phyloP scores from a whole-genome alignment of 1,140 invertebrate species.

The Chymomyza costata region DNA sequence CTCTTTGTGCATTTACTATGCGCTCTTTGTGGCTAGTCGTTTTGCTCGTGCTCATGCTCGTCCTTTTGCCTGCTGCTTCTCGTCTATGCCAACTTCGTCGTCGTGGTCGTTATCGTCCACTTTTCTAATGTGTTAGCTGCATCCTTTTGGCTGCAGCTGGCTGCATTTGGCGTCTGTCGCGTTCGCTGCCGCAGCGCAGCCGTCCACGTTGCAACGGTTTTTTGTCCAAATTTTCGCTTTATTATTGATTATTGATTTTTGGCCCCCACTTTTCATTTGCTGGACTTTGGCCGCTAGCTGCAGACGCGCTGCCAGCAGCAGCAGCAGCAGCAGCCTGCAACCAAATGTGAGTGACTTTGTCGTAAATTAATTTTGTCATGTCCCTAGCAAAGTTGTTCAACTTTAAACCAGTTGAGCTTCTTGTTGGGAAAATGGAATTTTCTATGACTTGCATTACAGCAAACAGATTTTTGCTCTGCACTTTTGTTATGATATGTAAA shows the following conservation, averaged over 20 bases:
- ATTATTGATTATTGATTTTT: conserved; percentile 70
- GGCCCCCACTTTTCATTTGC: not conserved
- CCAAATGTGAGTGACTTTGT: too few relatives aligned
- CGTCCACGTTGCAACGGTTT: conserved; percentile 20
- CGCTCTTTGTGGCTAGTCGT: conserved; percentile 12
- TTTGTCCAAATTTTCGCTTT: conserved; percentile 44
- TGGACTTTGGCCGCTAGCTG: conserved; percentile 1
- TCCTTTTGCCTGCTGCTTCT: conserved; percentile 54
- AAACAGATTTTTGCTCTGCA: too few relatives aligned
- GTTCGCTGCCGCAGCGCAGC: too few relatives aligned
- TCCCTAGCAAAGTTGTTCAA: too few relatives aligned
- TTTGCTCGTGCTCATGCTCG: conserved; percentile 32
- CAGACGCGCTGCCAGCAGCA: conserved; percentile 2
- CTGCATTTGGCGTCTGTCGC: not conserved
- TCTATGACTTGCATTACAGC: too few relatives aligned
- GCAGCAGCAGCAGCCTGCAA: not conserved
- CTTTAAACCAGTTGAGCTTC: too few relatives aligned
- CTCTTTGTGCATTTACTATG: conserved; percentile 1
- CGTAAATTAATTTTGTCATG: too few relatives aligned
- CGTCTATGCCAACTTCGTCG: conserved; percentile 25
- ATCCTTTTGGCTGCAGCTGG: too few relatives aligned
- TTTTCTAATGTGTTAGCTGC: too few relatives aligned
- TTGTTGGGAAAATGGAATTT: too few relatives aligned
- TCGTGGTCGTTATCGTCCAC: conserved; percentile 18
- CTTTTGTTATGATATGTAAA: too few relatives aligned